Evolutionary conservation across 2,888 invertebrate genomes (phyloP), one percentile per base, ranked within the genome.

Genomic region (Drosophila colorata): DNA sequence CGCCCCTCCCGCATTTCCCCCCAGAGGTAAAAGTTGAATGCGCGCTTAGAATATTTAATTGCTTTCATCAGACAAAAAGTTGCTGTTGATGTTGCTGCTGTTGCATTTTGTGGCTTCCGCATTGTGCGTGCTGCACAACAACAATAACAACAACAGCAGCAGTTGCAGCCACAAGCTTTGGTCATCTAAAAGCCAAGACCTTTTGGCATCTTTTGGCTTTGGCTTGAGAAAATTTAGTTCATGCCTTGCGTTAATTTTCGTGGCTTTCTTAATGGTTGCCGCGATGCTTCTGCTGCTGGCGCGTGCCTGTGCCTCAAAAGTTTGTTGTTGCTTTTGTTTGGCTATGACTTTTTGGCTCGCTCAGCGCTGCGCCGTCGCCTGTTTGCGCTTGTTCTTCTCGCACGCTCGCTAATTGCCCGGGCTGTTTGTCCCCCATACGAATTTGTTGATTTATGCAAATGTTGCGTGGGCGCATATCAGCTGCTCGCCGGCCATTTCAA

Each of bases 41-140:
- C 81, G 84, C 84, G 82, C 56, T 68, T 86, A 89, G 89, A 87
- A 87, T 87, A 80, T 88, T 88, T 88, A 87, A 89, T 87, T 89
- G 78, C 81, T 75, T 72, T 74, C 72, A 78, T 82, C 73, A 57
- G 57, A 41, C 65, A 47, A 65, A 61, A 59, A 59, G 16, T 37
- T 53, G 60, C 35, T 46, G 59, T 41, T 44, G 55, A 51, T 40
- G 57, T 14, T 40, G 57, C 28, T 40, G 63, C 33, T 47, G 65
- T 46, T 70, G 85, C 71, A 66, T 67, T 84, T 70, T 84, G 87
- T 69, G 64, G 83, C 88, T 84, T 84, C 83, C 83, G 83, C 87
- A 74, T 74, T 82, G 83, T 79, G 82, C 82, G 87, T 82, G 85
- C 69, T 37, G 46, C 63, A 57, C 46, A 53, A 9, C 23, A 53